phyloP scores from a whole-genome alignment of 2,113 vertebrate species.

The Rousettus leschenaultii region DNA sequence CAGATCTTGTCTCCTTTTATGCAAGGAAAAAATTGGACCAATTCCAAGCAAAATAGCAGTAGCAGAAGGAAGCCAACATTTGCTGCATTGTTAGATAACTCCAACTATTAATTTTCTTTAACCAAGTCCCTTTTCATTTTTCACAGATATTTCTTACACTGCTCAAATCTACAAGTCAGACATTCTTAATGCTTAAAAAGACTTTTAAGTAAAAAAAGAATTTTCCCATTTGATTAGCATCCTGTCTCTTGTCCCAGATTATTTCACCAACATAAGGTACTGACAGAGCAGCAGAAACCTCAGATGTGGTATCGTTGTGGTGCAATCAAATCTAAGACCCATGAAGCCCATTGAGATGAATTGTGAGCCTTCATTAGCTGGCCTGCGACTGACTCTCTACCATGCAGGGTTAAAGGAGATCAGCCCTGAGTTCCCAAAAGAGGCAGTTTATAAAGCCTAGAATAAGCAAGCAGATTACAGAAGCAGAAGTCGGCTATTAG shows the following conservation, averaged over 20 bases:
- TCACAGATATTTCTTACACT: constrained; percentile 55
- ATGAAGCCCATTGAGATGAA: no score
- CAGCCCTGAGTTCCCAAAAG: no score
- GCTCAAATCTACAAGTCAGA: constrained; percentile 53
- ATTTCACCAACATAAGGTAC: not conserved
- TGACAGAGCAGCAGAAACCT: not conserved
- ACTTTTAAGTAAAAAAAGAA: constrained; percentile 41
- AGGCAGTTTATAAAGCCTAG: no score
- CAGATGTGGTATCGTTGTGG: not conserved
- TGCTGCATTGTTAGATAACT: constrained; percentile 71
- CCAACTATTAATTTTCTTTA: constrained; percentile 71
- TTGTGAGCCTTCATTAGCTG: no score
- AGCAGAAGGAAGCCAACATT: constrained; percentile 72
- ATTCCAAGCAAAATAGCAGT: constrained; percentile 74
- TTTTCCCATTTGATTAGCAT: constrained; percentile 27
- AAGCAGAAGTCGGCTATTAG: no score
- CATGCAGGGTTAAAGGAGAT: no score
- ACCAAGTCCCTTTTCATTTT: constrained; percentile 66
- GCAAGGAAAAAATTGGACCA: constrained; percentile 61
- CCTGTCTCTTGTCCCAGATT: not conserved
- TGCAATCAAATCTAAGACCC: no score
- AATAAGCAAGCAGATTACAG: no score
- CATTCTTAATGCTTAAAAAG: constrained; percentile 19
- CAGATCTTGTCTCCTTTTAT: constrained; percentile 71
- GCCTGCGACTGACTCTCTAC: no score